Evolutionary conservation across 1,140 invertebrate genomes (phyloP), one percentile per base, ranked within the genome.

Genomic region (Cyphomyrmex costatus): DNA sequence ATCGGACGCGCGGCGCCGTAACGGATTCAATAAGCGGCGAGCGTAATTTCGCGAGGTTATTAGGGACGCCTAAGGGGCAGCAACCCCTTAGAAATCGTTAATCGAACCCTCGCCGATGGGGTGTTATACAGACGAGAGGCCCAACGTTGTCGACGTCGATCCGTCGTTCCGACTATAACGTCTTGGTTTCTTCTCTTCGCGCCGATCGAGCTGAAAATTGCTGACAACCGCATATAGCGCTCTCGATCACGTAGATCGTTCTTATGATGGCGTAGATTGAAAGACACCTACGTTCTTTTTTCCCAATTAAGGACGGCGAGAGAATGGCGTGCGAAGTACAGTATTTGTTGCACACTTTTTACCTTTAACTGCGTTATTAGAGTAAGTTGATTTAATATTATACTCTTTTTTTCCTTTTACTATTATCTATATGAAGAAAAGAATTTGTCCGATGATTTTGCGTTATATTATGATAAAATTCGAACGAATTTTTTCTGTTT

Each of bases 21-120:
- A 80, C 88, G 74, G 85, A 89, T 90, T 90, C 89, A 90, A 90
- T 90, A 90, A 90, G 89, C 85, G 78, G 56, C 71, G 58, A 70
- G 68, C 88, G 89, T 90, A 89, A 90, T 90, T 90, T 90, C 86
- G 71, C 89, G 77, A 60, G 86, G 86, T 90, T 90, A 90, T 90
- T 90, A 90, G 80, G 63, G 79, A 30, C 85, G 79, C 42, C 46
- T 56, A 66, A 42, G 84, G 71, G 21, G 73, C 49, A 83, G 76
- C 73, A 77, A 70, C 68, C 65, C 42, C 87, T 88, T 80, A 86
- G 61, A 90, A 90, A 90, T 90, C 89, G 80, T 90, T 90, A 86
- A 90, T 90, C 86, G 86, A 90, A 88, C 79, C 63, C 27, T 30
- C 76, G 60, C 21, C 58, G 30, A n/a, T 36, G 70, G 56, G 33